These are phyloP conservation scores for Sphenopsis melanotis DNA, from an alignment of 2,797 vertebrate genomes.

Conservation along the genomic window DNA sequence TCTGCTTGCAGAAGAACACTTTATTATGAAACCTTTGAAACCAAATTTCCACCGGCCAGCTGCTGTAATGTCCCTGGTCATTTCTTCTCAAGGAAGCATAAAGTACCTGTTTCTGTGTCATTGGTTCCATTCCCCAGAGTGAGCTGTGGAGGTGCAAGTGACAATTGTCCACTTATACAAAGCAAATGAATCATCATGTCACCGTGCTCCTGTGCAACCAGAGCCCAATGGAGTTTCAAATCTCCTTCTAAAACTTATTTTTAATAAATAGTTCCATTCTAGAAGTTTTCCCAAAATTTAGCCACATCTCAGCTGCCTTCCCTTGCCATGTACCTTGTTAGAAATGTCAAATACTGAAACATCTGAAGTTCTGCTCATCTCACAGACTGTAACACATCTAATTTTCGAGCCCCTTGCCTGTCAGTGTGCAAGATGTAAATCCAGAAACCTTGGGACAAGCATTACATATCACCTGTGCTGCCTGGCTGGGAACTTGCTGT, in stretches of 20 bases:
- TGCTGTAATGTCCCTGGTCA: background rate
- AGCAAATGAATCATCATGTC: background rate
- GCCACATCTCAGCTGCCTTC: background rate
- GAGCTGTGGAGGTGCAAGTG: background rate
- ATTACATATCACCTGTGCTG: background rate
- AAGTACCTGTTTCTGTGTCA: background rate
- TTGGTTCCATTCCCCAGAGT: background rate
- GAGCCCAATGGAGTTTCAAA: background rate
- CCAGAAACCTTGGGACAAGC: background rate
- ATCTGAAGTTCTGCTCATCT: background rate
- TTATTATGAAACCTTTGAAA: background rate
- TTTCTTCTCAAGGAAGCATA: background rate
- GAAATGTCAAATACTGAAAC: background rate
- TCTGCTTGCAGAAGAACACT: background rate
- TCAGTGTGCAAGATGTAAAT: background rate
- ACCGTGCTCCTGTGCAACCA: background rate
- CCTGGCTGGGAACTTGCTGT: background rate
- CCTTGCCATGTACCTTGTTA: background rate
- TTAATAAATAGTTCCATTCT: background rate
- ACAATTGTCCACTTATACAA: background rate
- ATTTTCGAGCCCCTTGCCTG: background rate
- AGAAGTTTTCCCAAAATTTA: background rate
- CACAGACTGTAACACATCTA: background rate
- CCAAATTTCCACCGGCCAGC: background rate
- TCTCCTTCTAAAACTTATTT: background rate